Conservation (phyloP, 2,888 invertebrate species). For the Blastobasis lacticolella region DNA sequence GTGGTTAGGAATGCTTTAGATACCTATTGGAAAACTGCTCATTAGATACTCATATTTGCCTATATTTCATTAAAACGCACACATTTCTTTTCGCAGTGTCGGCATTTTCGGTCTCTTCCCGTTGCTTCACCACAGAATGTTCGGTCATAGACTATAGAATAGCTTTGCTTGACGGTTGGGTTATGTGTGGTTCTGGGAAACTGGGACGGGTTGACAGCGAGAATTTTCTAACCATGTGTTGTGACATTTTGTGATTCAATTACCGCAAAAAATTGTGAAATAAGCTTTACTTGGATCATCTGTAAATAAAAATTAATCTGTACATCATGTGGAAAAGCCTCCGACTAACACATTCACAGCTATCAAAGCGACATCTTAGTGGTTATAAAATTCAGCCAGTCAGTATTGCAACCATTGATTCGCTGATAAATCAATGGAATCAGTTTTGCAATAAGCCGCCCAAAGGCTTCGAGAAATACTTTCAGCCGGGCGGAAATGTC, state of each 20-base stretch:
- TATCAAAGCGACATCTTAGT: constrained; percentile 60
- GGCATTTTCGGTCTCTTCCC: no score
- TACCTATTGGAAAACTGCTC: no score
- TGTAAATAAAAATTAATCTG: constrained; percentile 33
- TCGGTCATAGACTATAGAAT: not conserved
- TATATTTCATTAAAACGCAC: no score
- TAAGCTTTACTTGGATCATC: constrained; percentile 21
- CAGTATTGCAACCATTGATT: constrained; percentile 72
- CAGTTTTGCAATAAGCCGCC: constrained; percentile 86
- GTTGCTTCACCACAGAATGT: no score
- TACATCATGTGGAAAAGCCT: constrained; percentile 66
- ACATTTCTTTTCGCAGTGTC: no score
- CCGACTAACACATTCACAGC: constrained; percentile 62
- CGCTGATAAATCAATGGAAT: constrained; percentile 76
- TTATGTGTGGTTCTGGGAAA: not conserved
- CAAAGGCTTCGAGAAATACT: constrained; percentile 96
- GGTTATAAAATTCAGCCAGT: constrained; percentile 54
- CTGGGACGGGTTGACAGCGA: constrained; percentile 19
- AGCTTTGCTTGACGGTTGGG: not conserved
- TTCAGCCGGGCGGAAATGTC: constrained; percentile 73
- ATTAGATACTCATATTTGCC: no score
- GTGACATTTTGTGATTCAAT: constrained; percentile 48
- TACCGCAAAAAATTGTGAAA: constrained; percentile 51
- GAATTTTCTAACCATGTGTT: constrained; percentile 66
- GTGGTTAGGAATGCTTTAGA: no score